Base-by-base conservation (phyloP, 2,888 invertebrate species). In the Chydorus sphaericus region DNA sequence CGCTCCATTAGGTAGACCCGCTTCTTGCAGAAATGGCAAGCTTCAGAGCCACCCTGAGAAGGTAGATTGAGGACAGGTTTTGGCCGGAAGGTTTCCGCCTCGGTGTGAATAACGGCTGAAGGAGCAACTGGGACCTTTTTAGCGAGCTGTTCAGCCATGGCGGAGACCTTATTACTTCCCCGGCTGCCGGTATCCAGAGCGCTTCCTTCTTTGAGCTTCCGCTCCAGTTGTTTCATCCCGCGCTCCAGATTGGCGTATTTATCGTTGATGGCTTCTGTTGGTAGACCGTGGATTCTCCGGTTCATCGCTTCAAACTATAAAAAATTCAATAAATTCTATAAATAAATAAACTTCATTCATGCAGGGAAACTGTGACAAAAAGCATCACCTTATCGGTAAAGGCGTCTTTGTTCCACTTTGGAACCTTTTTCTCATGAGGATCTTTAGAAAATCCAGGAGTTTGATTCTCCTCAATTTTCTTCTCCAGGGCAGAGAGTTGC, bases 1-100 rank as follows among this genome's bases (percentile, higher is more conserved):
- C 88, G 79, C 70, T 96, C 94, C 75, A 94, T 91, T 29, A 94
- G 79, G 70, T 96, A 96, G 55, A 96, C 94, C 48, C 88, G 79
- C 70, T 86, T 85, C 55, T 82, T 80, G 72, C 96, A 96, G 72
- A 92, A 90, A 74, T 82, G 89, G 73, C 82, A 90, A 65, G 76
- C 76, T 69, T 86, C 85, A 10, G 83, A 83, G 56, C 78, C 79
- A 57, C 79, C 78, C 68, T 80, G 80, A 50, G 77, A 74, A 54
- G 81, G 79, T 58, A 83, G 33, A 18, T 48, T 48, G 33, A 55
- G 49, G 30, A 55, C 49, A 7, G 55, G 55, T 20, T 48, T 48
- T 14, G 49, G 37, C 16, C 36, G n/a, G 51, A 44, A 44, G 5
- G 44, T 26, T 26, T 44, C 44, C 23, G 44, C 44, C 26, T 44